Percentiles rank a stretch among this genome's conserved stretches.
phyloP scores from a whole-genome alignment of 2,113 vertebrate species.

The Tragelaphus buxtoni region DNA sequence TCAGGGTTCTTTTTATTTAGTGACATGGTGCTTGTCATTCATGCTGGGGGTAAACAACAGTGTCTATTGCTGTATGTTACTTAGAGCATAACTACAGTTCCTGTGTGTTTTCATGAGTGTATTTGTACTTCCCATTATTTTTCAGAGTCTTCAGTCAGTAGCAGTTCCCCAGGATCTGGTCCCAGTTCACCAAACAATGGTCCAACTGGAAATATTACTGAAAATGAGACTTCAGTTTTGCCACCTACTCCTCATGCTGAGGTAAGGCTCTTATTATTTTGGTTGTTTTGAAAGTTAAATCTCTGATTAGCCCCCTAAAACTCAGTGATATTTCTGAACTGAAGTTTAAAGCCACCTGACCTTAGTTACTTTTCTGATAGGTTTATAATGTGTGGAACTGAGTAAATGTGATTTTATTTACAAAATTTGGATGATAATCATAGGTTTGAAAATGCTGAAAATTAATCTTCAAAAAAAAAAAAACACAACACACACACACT shows the following conservation, averaged over 20 bases:
- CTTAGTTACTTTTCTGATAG: not conserved
- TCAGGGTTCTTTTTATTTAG: not conserved
- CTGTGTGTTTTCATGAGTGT: constrained; percentile 14
- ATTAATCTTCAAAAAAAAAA: not conserved
- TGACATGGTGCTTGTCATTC: not conserved
- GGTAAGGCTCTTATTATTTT: constrained; percentile 80
- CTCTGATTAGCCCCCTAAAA: not conserved
- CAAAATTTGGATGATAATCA: not conserved
- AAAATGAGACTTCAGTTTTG: constrained; percentile 90
- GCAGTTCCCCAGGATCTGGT: constrained; percentile 93
- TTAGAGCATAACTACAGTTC: not conserved
- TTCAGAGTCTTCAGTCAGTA: constrained; percentile 92
- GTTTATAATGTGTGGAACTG: not conserved
- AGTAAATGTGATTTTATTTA: constrained; percentile 22
- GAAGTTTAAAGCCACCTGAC: not conserved
- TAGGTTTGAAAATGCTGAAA: not conserved
- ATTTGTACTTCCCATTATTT: constrained; percentile 55
- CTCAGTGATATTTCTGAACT: not conserved
- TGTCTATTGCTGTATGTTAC: not conserved
- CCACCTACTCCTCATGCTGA: constrained; percentile 89
- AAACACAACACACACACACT: not conserved
- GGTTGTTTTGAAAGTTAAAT: not conserved
- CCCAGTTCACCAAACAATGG: constrained; percentile 96
- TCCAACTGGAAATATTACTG: constrained; percentile 88
- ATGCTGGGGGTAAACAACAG: too few species aligned